A percentile compares a stretch with the other conserved stretches of the same genome.
Conservation (phyloP, 2,888 invertebrate species). For the Thera obeliscata region DNA sequence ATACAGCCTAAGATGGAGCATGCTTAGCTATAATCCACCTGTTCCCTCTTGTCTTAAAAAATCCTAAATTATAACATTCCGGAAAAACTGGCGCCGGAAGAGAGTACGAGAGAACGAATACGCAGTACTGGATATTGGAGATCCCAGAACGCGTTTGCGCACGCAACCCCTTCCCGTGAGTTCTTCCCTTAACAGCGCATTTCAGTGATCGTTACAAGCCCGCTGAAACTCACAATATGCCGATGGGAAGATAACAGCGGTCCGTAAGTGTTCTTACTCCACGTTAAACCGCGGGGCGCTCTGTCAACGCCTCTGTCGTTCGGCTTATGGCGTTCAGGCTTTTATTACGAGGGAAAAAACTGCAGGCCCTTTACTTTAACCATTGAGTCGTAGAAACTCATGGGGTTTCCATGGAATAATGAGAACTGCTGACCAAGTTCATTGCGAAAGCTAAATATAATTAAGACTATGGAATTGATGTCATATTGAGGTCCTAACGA, state of each 20-base stretch:
- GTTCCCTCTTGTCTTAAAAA: no score
- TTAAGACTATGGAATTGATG: no score
- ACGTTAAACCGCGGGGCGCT: conserved; percentile 57
- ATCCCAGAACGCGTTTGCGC: conserved; percentile 14
- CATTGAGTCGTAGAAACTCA: not conserved
- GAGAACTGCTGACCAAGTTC: not conserved
- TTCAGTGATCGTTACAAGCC: conserved; percentile 67
- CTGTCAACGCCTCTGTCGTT: conserved; percentile 42
- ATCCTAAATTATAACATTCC: no score
- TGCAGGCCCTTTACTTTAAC: not conserved
- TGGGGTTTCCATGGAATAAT: not conserved
- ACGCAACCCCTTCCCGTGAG: conserved; percentile 50
- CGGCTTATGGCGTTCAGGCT: conserved; percentile 20
- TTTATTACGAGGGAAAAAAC: conserved; percentile 29
- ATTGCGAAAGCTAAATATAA: no score
- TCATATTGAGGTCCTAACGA: no score
- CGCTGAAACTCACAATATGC: conserved; percentile 79
- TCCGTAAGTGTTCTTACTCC: conserved; percentile 71
- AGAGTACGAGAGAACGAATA: no score
- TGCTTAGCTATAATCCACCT: no score
- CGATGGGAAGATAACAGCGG: conserved; percentile 77
- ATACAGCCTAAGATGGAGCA: no score
- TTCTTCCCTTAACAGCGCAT: conserved; percentile 46
- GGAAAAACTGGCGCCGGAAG: no score
- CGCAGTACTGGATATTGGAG: not conserved